Evolutionary conservation across 92 coral and sea anemone species (phyloP), one percentile per base, ranked within the genome.

Genomic region (Epizoanthus rinbou): DNA sequence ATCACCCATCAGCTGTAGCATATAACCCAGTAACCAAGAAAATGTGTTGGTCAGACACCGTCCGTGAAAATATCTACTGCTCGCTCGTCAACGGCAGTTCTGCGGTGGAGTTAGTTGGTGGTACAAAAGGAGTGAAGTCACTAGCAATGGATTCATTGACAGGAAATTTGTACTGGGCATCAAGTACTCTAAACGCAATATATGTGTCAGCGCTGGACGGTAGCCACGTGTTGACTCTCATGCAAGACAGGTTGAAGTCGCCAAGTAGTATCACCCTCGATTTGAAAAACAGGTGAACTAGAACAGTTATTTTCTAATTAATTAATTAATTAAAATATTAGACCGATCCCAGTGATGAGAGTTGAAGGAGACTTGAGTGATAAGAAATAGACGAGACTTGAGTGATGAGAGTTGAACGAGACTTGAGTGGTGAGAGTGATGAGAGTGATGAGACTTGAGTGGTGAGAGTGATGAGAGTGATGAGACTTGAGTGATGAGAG

Each of bases 241-340:
- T 78, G 14, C 25, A 14, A 14, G 15, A 76, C 6, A 41, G 62
- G 16, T 43, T 78, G 33, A 22, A 19, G 15, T 62, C 82, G 0
- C 82, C 82, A 7, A 69, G 60, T 13, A 69, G 82, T 37, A 78
- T 78, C 24, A 22, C 31, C 64, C 82, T 78, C 64, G 82, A 78
- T 39, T 65, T 78, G 35, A n/a, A 11, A 4, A 78, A 78, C 71
- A 59, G 82, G 82, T 78, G 43, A 58, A 41, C 7, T 22, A 19
- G n/a, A 60, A 78, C 14, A n/a, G 37, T 54, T 10, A 37, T 37
- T 37, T 37, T 37, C 43, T 37, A 37, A 37, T 37, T 3, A 37
- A 37, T 37, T 37, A 28, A 28, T 28, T 28, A 28, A 28, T 28
- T 28, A 28, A 28, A 28, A 28, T 28, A 28, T 28, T 28, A 28